Percentiles rank a stretch among this genome's conserved stretches.
phyloP scores from a whole-genome alignment of 2,797 vertebrate genomes.

The Luscinia luscinia region DNA sequence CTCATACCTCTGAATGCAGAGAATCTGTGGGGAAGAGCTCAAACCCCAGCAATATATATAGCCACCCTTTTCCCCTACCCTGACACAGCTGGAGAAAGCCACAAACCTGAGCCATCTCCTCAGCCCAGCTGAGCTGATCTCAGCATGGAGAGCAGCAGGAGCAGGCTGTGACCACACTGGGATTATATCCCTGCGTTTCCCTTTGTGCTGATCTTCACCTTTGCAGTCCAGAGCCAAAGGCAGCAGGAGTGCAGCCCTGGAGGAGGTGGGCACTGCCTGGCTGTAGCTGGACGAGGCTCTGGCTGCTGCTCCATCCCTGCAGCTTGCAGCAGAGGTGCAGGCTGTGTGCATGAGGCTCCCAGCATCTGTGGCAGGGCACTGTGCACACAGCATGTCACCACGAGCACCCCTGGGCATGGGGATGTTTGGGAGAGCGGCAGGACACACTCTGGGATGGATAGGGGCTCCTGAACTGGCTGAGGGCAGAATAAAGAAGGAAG shows the following conservation, averaged over 20 bases:
- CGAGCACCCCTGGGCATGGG: rapidly evolving
- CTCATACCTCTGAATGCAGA: neutral
- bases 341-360: neutral
- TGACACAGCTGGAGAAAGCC: neutral
- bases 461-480: neutral
- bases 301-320: neutral
- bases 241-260: rapidly evolving
- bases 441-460: neutral
- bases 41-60: neutral
- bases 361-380: neutral
- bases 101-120: neutral
- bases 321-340: neutral
- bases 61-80: neutral
- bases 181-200: neutral
- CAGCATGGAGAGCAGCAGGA: neutral
- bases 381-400: rapidly evolving
- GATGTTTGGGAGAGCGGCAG: neutral
- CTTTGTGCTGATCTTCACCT: neutral
- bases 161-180: neutral
- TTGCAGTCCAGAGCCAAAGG: neutral
- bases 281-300: rapidly evolving
- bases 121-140: neutral
- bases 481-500: slow-evolving; percentile 27
- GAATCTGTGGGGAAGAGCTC: neutral
- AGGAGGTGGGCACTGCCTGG: neutral